These are phyloP conservation scores for Congeria kusceri DNA, from an alignment of 2,888 invertebrate genomes.

Conservation along the genomic window DNA sequence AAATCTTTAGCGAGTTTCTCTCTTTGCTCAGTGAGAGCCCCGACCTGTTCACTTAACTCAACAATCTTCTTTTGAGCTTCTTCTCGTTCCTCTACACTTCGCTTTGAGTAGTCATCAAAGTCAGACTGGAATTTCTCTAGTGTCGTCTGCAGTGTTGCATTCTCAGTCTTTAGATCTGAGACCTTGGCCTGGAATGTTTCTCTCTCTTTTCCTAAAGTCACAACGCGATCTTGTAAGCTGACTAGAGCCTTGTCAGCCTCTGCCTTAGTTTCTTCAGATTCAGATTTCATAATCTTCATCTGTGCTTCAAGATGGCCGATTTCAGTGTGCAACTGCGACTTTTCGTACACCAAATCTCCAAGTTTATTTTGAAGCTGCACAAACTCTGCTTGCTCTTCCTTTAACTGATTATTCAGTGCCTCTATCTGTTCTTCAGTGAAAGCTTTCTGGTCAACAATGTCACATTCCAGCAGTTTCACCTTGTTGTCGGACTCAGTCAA, in stretches of 20 bases:
- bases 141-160: constrained; percentile 43
- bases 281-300: constrained; percentile 52
- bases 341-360: constrained; percentile 66
- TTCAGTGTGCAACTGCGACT: constrained; percentile 64
- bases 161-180: constrained; percentile 42
- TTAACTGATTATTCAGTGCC: constrained; percentile 39
- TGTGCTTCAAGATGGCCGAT: constrained; percentile 64
- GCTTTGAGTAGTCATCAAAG: constrained; percentile 48
- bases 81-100: constrained; percentile 21
- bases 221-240: constrained; percentile 44
- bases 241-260: constrained; percentile 52
- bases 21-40: constrained; percentile 58
- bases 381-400: constrained; percentile 47
- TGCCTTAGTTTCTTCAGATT: constrained; percentile 43
- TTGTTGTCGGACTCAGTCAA: constrained; percentile 41
- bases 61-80: constrained; percentile 51
- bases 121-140: constrained; percentile 56
- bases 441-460: constrained; percentile 35
- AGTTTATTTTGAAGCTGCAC: constrained; percentile 59
- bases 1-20: constrained; percentile 55
- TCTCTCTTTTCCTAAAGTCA: constrained; percentile 40
- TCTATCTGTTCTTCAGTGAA: constrained; percentile 52
- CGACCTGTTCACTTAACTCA: constrained; percentile 48
- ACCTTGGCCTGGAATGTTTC: constrained; percentile 47
- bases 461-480: constrained; percentile 24